These are phyloP conservation scores for Podarcis lilfordi DNA, from an alignment of 2,797 vertebrate genomes.

Conservation along the genomic window DNA sequence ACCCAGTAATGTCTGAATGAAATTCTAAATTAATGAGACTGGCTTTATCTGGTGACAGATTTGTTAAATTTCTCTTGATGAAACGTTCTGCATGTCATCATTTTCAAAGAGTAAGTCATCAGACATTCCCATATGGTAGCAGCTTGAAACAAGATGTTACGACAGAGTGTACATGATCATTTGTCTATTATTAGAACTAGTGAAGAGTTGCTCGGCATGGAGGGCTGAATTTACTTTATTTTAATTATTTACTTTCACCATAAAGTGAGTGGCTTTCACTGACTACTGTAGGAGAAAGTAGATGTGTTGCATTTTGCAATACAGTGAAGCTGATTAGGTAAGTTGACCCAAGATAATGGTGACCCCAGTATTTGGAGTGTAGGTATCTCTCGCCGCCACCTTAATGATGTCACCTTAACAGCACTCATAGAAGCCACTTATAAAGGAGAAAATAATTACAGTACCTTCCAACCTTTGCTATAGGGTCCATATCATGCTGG, in stretches of 20 bases:
- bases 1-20: neutral
- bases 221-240: neutral
- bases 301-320: neutral
- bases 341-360: neutral
- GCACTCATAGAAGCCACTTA: neutral
- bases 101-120: neutral
- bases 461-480: neutral
- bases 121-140: neutral
- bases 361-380: neutral
- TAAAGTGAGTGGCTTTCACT: neutral
- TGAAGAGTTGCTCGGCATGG: neutral
- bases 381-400: neutral
- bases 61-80: neutral
- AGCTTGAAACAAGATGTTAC: neutral
- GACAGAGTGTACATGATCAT: neutral
- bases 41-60: neutral
- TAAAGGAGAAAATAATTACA: neutral
- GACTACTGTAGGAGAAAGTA: neutral
- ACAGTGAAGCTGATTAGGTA: neutral
- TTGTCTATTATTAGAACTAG: neutral
- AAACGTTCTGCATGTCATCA: neutral
- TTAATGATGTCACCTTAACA: neutral
- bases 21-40: neutral
- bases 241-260: no score
- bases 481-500: neutral